Base-by-base conservation (phyloP, 1,140 invertebrate genomes). In the Calycopis cecrops region DNA sequence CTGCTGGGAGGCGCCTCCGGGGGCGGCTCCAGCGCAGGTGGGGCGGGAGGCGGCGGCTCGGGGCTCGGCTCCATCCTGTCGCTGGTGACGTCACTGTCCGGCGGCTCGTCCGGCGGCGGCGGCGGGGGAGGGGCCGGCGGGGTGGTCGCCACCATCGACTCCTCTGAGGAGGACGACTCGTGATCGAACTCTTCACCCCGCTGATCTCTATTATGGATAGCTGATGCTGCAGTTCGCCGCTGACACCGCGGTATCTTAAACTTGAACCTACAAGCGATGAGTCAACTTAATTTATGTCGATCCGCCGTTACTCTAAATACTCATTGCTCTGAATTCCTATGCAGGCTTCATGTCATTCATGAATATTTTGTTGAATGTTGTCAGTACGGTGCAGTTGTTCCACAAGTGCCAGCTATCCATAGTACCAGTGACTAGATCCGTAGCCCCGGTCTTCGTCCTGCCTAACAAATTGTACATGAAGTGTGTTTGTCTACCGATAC, bases 1-100 rank as follows among this genome's bases (percentile, higher is more conserved):
- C 82, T 89, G 60, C 60, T 90, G 11, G 91, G 90, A 17, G 89
- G 89, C 18, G 87, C 89, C 2, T 87, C 87, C 2, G 71, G 88
- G 9, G 52, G 52, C 14, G 16, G 48, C 17, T 44, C 38, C 37
- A 84, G 84, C 55, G 76, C 79, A 14, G 85, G 88, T 11, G 71
- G 85, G 44, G 71, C 72, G n/a, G n/a, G n/a, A 35, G 63, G 69
- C 16, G 74, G 77, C 49, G 76, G 79, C 57, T 74, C 73, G 42
- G 80, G 82, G n/a, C 69, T 80, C 59, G 83, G 83, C 64, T 79
- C 76, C 55, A 76, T 83, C 64, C 61, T 82, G 33, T 78, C 73
- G 42, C 73, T 88, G 8, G 73, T 87, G 52, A 85, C 73, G 59
- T 87, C 72, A 63, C 84, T 88, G 69, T 87, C 80, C 40, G 76